Evolutionary conservation across 2,888 invertebrate species (phyloP), one percentile per base, ranked within the genome.

Genomic region (Oxytorus armatus): DNA sequence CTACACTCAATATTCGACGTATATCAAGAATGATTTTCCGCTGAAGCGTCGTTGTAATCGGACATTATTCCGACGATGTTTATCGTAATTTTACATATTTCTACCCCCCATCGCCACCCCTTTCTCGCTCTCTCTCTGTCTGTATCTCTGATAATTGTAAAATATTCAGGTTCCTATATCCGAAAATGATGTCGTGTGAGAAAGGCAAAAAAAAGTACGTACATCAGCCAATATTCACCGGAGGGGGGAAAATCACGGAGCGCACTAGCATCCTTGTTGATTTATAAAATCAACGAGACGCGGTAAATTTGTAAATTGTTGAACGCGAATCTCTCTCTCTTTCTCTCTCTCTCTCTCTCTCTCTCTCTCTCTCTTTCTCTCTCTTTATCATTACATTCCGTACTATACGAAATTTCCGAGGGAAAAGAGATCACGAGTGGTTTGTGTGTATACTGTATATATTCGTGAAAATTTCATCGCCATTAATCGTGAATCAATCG

Each of bases 11-110:
- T 73, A 72, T 73, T 66, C 39, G n/a, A n/a, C 39, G 33, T 57
- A 25, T 68, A 25, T 77, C 65, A 63, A 77, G 68, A 77, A 77
- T 73, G 47, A 77, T 80, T 65, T 57, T 16, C 1, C 36, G 16
- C 8, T 25, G 18, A 21, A 8, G 21, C 33, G 14, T 16, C 39
- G 33, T 3, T 11, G 44, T 36, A 18, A 16, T 44, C 18, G 10
- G 16, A 29, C 51, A 42, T 51, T 61, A n/a, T n/a, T 29, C 36
- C 36, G 25, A 11, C 36, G 51, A 1, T 68, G 23, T 73, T 74
- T 47, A 47, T 61, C 16, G n/a, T 39, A 23, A 36, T 61, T 72
- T 25, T 8, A 16, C 39, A 36, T 3, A 4, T 3, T 10, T 36
- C 7, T 36, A 4, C 10, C 36, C 10, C 36, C 10, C 36, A n/a